Base-by-base conservation (phyloP, 2,797 vertebrate genomes). In the Bradypodion ventrale region DNA sequence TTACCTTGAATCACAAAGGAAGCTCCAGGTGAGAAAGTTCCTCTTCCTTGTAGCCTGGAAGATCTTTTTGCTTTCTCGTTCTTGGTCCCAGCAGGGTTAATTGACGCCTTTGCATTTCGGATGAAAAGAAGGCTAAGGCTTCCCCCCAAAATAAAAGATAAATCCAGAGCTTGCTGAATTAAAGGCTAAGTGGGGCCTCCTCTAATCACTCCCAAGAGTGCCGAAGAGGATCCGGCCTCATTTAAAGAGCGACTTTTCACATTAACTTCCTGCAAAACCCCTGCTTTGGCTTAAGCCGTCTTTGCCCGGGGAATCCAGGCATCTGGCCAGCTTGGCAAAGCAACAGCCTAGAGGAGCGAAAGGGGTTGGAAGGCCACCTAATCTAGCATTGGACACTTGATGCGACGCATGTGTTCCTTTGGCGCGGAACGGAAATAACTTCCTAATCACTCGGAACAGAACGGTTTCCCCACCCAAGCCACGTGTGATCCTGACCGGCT, bases 231-330 rank as follows among this genome's bases (percentile, higher is more conserved):
- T 93, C 92, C 89, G 93, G 75, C 70, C 89, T 90, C 91, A 89
- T 94, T 93, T 92, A 90, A 80, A 86, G 80, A 89, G 83, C 44
- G 87, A 86, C 92, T 93, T 94, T 91, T 77, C 91, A 82, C 84
- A 89, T 91, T 77, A 91, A 89, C 87, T 78, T 85, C 74, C 70
- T 77, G 83, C 66, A 80, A 84, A n/a, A 84, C 88, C 25, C 81
- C 89, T 84, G 77, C 79, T 93, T 63, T 87, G 93, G 82, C 85
- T 88, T 92, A 94, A 94, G 92, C 90, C 82, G 65, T 4, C 89
- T 90, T 91, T 91, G 82, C 78, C 78, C 25, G 21, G 82, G 85
- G 68, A 77, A 72, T 85, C 62, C 9, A 44, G 3, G 81, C 93
- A 92, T 89, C 87, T 86, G 88, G 62, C 32, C 42, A 16, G 72